Base-by-base conservation (phyloP, 2,113 vertebrate genomes). In the Circaetus gallicus region DNA sequence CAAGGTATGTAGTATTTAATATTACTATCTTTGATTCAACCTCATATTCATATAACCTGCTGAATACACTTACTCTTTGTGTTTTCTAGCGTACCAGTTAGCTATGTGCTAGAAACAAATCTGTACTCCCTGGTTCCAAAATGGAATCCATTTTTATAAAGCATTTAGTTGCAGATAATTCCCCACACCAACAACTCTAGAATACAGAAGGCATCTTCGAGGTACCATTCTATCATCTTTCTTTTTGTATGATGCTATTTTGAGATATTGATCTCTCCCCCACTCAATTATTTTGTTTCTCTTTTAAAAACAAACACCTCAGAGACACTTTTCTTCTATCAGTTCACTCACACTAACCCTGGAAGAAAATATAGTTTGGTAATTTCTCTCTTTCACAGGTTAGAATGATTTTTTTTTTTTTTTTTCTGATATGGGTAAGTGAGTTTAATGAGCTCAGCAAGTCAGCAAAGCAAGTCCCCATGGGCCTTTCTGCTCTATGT, bases 1-100 rank as follows among this genome's bases (percentile, higher is more conserved):
- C 98, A 99, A 99, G 99, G 99, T 99, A 98, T 53, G 98, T 97
- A 62, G 40, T 31, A 86, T 73, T 93, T 94, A 36, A 74, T 86
- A 59, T 49, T 94, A 40, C 43, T 93, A 6, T 82, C 31, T 55
- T 47, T 81, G 22, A 76, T 86, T 6, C 42, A 82, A 93, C 53
- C 77, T 87, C 11, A 66, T 73, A 40, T 55, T 70, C 50, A 25
- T 50, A 52, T 47, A 47, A 19, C 43, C 58, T 55, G 49, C 36
- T 86, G 61, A 71, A 55, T 59, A 49, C 34, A 11, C 9, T 69
- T 81, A n/a, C 8, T 29, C 38, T 50, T 76, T 22, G 10, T 72
- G 34, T 69, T 81, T 90, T 65, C 42, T 62, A 71, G 31, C 21
- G 18, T 40, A 49, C 28, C 34, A 81, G 18, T 34, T 58, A 40